Percentiles rank a stretch among this genome's conserved stretches.
phyloP scores from a whole-genome alignment of 1,140 invertebrate species.

The Megalopta genalis region DNA sequence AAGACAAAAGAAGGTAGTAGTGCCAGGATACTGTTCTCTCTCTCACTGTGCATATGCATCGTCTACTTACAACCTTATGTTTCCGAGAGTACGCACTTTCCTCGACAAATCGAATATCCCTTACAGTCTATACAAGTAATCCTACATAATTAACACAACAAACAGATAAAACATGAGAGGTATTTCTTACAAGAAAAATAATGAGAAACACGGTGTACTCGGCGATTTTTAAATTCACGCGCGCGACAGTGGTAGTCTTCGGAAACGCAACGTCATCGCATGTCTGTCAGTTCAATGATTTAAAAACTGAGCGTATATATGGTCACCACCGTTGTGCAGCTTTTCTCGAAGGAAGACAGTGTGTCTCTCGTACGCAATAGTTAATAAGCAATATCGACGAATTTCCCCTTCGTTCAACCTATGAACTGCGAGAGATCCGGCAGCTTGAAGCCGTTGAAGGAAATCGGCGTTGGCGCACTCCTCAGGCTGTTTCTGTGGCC shows the following conservation, averaged over 20 bases:
- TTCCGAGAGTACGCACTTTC: background rate
- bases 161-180: constrained; percentile 22
- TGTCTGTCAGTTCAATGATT: background rate
- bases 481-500: constrained; percentile 68
- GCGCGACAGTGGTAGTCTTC: background rate
- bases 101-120: constrained; percentile 25
- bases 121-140: constrained; percentile 35
- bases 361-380: constrained; percentile 45
- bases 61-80: constrained; percentile 20
- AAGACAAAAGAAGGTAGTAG: too few species aligned
- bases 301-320: constrained; percentile 12
- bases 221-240: background rate
- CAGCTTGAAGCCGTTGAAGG: constrained; percentile 81
- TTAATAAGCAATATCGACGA: constrained; percentile 51
- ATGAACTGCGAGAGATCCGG: constrained; percentile 85
- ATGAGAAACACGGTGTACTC: background rate
- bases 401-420: constrained; percentile 67
- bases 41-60: background rate
- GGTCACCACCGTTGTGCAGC: constrained; percentile 35
- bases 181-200: constrained; percentile 24
- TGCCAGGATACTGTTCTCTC: too few species aligned
- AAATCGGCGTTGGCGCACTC: constrained; percentile 71
- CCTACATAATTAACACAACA: constrained; percentile 30
- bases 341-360: constrained; percentile 47
- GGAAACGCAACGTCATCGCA: background rate